Evolutionary conservation across 2,888 invertebrate species (phyloP).

Genomic region (Volucella bombylans): DNA sequence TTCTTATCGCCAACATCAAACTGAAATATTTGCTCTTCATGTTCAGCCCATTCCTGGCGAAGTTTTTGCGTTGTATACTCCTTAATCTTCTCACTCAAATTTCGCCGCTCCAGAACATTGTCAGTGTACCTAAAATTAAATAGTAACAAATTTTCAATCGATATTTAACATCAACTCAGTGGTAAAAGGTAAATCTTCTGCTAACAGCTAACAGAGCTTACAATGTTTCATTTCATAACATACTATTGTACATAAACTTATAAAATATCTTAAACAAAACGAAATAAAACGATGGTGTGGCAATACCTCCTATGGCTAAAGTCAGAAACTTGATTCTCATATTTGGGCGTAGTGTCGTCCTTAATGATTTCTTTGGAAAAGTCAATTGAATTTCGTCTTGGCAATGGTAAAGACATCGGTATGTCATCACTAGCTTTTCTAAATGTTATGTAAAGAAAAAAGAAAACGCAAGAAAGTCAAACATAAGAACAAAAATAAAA

Average conservation of each 20-base stretch:
- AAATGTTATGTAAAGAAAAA: slow-evolving; percentile 73
- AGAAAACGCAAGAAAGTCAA: slow-evolving; percentile 61
- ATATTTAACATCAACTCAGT: neutral
- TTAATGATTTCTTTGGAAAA: slow-evolving; percentile 84
- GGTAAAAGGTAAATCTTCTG: neutral
- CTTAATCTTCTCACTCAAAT: slow-evolving; percentile 79
- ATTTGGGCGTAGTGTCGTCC: slow-evolving; percentile 79
- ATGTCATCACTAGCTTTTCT: slow-evolving; percentile 83
- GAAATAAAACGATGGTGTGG: slow-evolving; percentile 51
- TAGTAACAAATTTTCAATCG: neutral
- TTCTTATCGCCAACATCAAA: slow-evolving; percentile 77
- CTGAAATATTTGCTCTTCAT: slow-evolving; percentile 81
- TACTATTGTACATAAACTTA: slow-evolving; percentile 33
- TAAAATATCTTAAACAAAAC: slow-evolving; percentile 31
- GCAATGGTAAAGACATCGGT: slow-evolving; percentile 84
- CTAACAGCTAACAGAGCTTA: slow-evolving; percentile 19
- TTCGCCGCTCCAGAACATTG: slow-evolving; percentile 81
- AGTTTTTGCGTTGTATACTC: slow-evolving; percentile 82
- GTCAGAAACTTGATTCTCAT: slow-evolving; percentile 88
- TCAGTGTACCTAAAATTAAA: slow-evolving; percentile 84
- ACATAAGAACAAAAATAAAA: slow-evolving; percentile 57
- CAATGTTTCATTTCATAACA: slow-evolving; percentile 59
- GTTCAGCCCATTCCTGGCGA: slow-evolving; percentile 82
- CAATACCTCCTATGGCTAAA: slow-evolving; percentile 81
- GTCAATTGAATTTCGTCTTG: slow-evolving; percentile 86